Evolutionary conservation across 1,140 invertebrate genomes (phyloP).

Genomic region (Pinna nobilis): DNA sequence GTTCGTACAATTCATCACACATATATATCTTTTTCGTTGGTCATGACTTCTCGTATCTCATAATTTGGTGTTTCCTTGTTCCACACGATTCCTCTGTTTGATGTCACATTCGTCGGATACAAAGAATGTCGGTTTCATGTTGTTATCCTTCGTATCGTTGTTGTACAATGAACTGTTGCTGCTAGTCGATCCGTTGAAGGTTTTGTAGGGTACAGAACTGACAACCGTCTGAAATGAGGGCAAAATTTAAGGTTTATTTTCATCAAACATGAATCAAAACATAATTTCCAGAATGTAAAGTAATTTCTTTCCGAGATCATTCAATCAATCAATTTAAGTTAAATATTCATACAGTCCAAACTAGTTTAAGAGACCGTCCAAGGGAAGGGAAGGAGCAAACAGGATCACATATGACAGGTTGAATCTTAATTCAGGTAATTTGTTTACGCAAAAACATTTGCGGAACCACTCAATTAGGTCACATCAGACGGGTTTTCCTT

Average conservation of each 20-base stretch:
- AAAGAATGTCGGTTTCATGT: constrained; percentile 35
- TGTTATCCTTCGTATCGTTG: constrained; percentile 8
- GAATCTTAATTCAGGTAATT: too few relatives aligned
- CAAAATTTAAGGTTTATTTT: too few relatives aligned
- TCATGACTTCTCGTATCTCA: too few relatives aligned
- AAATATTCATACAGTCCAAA: too few relatives aligned
- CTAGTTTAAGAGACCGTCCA: too few relatives aligned
- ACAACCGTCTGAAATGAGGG: constrained; percentile 8
- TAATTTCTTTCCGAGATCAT: not conserved
- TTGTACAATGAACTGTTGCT: constrained; percentile 2
- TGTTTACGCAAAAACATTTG: too few relatives aligned
- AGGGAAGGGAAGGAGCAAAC: too few relatives aligned
- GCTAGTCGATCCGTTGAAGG: constrained; percentile 6
- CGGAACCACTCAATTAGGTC: too few relatives aligned
- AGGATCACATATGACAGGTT: too few relatives aligned
- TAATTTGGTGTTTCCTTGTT: constrained; percentile 40
- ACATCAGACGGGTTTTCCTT: too few relatives aligned
- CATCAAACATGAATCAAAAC: not conserved
- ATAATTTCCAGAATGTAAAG: not conserved
- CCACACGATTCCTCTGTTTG: constrained; percentile 10
- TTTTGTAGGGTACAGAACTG: constrained; percentile 33
- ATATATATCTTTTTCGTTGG: not conserved
- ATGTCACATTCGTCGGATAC: constrained; percentile 39
- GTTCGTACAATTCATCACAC: too few relatives aligned
- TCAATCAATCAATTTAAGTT: not conserved